Base-by-base conservation (phyloP, 2,888 invertebrate genomes). In the Synergus itoensis region DNA sequence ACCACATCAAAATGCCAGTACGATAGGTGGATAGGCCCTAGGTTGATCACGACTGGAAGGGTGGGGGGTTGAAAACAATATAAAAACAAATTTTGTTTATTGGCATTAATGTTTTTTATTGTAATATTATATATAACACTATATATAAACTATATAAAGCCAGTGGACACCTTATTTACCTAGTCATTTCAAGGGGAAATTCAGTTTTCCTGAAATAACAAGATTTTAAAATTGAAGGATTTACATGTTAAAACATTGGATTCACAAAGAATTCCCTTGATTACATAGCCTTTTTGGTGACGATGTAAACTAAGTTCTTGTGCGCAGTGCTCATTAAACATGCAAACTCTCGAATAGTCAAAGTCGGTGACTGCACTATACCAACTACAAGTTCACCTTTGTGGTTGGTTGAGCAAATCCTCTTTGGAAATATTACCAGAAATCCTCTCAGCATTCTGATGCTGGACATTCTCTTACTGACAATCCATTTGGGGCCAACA, bases 291-390 rank as follows among this genome's bases (percentile, higher is more conserved):
- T 16, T 73, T 73, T 73, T 73, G 48, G 69, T 69, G 48, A 65
- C 12, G 43, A 73, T 73, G 73, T 73, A 73, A 73, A 73, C 73
- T 53, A 53, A 73, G 48, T 73, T 73, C 73, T 73, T 36, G 48
- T 73, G 28, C 69, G 36, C 36, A 73, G 73, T 73, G 36, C 73
- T 73, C 73, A 73, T 73, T 73, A 73, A 73, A 73, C 73, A 73
- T 73, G 73, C 73, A 73, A 73, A 73, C 73, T 73, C 73, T 73
- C 48, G 73, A 73, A 73, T 73, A 73, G 73, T 73, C 73, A 73
- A 53, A 73, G 73, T 69, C 48, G 28, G 48, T 9, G 48, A 16
- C 48, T 73, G 36, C 48, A n/a, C 53, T 73, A 36, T 53, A 53
- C 36, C 8, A 14, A 53, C 48, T 73, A 36, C 73, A 73, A 73